phyloP scores from a whole-genome alignment of 2,888 invertebrate genomes.

The Tholera decimalis region DNA sequence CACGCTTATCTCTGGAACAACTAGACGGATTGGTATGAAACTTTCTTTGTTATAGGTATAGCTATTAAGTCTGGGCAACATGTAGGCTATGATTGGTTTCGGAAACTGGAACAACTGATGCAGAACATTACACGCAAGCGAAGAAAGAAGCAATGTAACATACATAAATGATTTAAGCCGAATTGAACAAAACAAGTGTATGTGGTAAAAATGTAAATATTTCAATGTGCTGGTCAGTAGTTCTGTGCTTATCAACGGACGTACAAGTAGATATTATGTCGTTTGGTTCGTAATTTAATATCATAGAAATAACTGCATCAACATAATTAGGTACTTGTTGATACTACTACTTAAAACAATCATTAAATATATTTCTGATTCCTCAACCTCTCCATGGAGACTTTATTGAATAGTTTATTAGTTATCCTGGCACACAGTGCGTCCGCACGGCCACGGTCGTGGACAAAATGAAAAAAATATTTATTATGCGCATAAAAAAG shows the following conservation, averaged over 20 bases:
- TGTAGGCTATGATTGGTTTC: too few species aligned
- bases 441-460: constrained; percentile 42
- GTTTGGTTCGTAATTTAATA: constrained; percentile 36
- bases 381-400: constrained; percentile 27
- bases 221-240: constrained; percentile 28
- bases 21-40: too few species aligned
- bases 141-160: too few species aligned
- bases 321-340: constrained; percentile 31
- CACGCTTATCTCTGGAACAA: too few species aligned
- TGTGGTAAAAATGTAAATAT: constrained; percentile 2
- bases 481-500: constrained; percentile 77
- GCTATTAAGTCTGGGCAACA: too few species aligned
- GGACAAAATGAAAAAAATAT: constrained; percentile 69
- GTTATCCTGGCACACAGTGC: constrained; percentile 55
- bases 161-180: constrained; percentile 14
- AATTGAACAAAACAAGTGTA: constrained; percentile 19
- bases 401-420: constrained; percentile 50
- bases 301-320: constrained; percentile 31
- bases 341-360: constrained; percentile 21
- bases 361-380: constrained; percentile 24
- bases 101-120: too few species aligned
- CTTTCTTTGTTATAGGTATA: too few species aligned
- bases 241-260: constrained; percentile 53
- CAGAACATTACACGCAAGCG: too few species aligned
- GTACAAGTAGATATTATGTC: constrained; percentile 41